Evolutionary conservation across 2,797 vertebrate species (phyloP).

Genomic region (Eutrigla gurnardus): DNA sequence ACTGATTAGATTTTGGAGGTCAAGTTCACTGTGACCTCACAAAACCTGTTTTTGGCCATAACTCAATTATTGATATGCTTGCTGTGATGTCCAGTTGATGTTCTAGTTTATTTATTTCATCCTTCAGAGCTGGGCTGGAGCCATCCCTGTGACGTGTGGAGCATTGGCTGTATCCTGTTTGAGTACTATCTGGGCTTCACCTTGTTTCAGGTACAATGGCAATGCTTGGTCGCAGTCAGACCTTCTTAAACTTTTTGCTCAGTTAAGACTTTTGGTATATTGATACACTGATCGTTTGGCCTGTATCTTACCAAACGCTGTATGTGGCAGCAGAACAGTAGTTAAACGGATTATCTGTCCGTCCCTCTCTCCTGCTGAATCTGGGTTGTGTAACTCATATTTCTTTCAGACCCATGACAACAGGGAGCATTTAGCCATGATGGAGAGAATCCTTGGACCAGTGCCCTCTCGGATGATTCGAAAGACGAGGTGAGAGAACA

Average conservation of each 20-base stretch:
- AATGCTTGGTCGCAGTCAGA: too few relatives aligned
- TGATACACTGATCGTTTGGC: background rate
- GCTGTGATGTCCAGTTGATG: background rate
- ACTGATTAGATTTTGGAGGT: too few relatives aligned
- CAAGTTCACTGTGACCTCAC: too few relatives aligned
- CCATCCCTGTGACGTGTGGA: conserved; percentile 99
- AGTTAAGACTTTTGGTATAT: background rate
- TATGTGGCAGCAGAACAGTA: background rate
- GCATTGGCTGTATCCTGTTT: conserved; percentile 97
- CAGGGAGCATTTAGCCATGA: conserved; percentile 98
- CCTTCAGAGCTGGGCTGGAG: conserved; percentile 94
- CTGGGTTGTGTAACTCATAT: background rate
- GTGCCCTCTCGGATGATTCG: conserved; percentile 96
- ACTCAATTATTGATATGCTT: too few relatives aligned
- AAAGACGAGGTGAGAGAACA: conserved; percentile 89
- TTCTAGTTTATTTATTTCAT: background rate
- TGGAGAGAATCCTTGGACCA: conserved; percentile 97
- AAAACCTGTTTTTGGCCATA: too few relatives aligned
- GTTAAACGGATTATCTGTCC: background rate
- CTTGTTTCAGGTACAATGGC: conserved; percentile 92
- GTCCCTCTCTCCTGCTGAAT: background rate
- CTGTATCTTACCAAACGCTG: conserved; percentile 1
- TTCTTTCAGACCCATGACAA: conserved; percentile 94
- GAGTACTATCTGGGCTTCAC: conserved; percentile 99
- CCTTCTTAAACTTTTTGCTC: too few relatives aligned